phyloP scores from a whole-genome alignment of 1,140 invertebrate species.

The Meteorus sp. region DNA sequence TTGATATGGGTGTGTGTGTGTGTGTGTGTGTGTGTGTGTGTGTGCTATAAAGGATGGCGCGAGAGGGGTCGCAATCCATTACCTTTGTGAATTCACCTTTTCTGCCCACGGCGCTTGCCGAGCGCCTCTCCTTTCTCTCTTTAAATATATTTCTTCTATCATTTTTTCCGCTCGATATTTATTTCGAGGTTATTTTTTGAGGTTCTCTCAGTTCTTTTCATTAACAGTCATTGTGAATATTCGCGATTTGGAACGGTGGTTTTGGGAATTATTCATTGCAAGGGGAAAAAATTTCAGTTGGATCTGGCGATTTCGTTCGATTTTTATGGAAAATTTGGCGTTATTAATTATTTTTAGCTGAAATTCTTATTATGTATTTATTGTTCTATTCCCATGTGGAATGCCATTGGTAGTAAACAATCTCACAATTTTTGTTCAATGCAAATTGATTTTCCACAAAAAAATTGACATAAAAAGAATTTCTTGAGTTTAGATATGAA shows the following conservation, averaged over 20 bases:
- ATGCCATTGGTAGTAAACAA: neutral
- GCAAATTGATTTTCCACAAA: neutral
- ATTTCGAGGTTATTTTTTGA: too few relatives aligned
- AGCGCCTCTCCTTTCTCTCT: conserved; percentile 5
- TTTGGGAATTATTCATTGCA: too few relatives aligned
- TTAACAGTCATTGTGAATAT: too few relatives aligned
- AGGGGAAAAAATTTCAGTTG: too few relatives aligned
- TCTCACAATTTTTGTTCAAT: neutral
- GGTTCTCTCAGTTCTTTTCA: too few relatives aligned
- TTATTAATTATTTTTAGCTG: too few relatives aligned
- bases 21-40: neutral
- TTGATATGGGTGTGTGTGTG: neutral
- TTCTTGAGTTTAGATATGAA: conserved; percentile 36
- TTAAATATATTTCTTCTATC: neutral
- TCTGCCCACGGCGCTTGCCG: conserved; percentile 16
- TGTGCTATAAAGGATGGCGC: neutral
- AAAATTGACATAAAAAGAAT: conserved; percentile 39
- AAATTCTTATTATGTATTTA: neutral
- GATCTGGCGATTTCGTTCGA: too few relatives aligned
- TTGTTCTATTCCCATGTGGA: neutral
- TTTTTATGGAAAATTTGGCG: too few relatives aligned
- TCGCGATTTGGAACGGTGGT: too few relatives aligned
- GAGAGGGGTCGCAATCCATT: conserved; percentile 24
- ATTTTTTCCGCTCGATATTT: neutral
- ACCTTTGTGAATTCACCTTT: conserved; percentile 27